These are phyloP conservation scores for Falcaria lacertinaria DNA, from an alignment of 2,888 invertebrate species.

Conservation along the genomic window DNA sequence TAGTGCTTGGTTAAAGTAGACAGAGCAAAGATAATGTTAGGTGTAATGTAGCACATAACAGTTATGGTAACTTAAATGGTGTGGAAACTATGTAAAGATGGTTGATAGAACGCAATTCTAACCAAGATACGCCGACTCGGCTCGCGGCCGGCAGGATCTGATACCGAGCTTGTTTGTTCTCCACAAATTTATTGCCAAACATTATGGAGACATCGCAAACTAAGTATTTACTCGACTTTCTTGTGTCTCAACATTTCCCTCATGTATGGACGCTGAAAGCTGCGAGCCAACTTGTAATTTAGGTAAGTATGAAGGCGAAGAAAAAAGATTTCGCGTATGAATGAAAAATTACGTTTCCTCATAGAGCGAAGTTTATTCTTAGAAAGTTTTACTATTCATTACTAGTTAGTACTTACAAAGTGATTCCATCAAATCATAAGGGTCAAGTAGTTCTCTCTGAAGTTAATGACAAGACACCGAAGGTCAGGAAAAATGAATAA, in stretches of 20 bases:
- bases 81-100: constrained; percentile 62
- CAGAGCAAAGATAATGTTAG: constrained; percentile 32
- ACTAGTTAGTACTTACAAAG: no score
- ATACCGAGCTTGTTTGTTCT: constrained; percentile 54
- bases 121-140: constrained; percentile 27
- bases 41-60: constrained; percentile 43
- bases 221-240: constrained; percentile 27
- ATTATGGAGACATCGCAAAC: constrained; percentile 35
- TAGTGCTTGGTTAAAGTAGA: constrained; percentile 12
- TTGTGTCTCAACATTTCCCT: constrained; percentile 21
- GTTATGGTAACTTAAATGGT: constrained; percentile 59
- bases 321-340: not conserved
- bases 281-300: constrained; percentile 8
- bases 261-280: constrained; percentile 10
- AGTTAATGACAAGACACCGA: no score
- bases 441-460: no score
- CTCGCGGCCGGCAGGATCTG: constrained; percentile 31
- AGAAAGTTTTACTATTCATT: no score
- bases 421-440: no score
- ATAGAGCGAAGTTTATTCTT: not conserved
- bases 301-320: not conserved
- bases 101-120: constrained; percentile 47
- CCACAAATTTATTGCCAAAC: constrained; percentile 53
- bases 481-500: no score
- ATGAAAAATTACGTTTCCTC: not conserved